A percentile compares a stretch with the other conserved stretches of the same genome.
Conservation (phyloP, 2,888 invertebrate species). For the Epistrophe grossulariae region DNA sequence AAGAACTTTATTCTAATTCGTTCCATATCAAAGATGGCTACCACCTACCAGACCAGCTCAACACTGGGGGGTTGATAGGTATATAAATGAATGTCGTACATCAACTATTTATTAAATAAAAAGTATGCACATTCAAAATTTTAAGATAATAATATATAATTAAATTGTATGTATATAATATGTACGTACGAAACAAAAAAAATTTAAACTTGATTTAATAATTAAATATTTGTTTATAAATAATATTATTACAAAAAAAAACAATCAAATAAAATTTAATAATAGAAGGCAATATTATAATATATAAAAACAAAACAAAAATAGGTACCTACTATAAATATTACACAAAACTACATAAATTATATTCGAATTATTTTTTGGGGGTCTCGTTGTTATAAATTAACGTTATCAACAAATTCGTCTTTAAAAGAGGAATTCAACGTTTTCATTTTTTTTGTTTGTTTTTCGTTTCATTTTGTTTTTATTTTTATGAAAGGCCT, state of each 20-base stretch:
- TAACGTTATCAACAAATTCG: constrained; percentile 30
- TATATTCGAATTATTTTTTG: constrained; percentile 68
- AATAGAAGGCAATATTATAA: constrained; percentile 23
- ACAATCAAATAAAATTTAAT: constrained; percentile 42
- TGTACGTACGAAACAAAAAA: constrained; percentile 47
- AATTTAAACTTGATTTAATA: constrained; percentile 53
- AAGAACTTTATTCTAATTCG: constrained; percentile 56
- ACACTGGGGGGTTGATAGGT: constrained; percentile 62
- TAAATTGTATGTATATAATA: constrained; percentile 32
- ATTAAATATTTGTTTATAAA: constrained; percentile 69
- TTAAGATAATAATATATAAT: constrained; percentile 44
- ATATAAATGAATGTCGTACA: constrained; percentile 47
- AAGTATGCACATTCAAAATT: constrained; percentile 58
- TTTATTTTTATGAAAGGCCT: constrained; percentile 66
- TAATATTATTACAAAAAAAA: constrained; percentile 66
- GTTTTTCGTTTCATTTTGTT: background rate
- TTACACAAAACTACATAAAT: constrained; percentile 68
- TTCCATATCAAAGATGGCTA: constrained; percentile 41
- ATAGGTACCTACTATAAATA: constrained; percentile 59
- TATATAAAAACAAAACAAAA: background rate
- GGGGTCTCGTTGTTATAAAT: constrained; percentile 58
- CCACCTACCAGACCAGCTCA: constrained; percentile 47
- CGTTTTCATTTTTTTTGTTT: background rate
- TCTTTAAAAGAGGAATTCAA: constrained; percentile 24
- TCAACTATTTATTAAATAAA: constrained; percentile 44